phyloP scores from a whole-genome alignment of 2,888 invertebrate species.

The Hydroisotoma schaefferi region DNA sequence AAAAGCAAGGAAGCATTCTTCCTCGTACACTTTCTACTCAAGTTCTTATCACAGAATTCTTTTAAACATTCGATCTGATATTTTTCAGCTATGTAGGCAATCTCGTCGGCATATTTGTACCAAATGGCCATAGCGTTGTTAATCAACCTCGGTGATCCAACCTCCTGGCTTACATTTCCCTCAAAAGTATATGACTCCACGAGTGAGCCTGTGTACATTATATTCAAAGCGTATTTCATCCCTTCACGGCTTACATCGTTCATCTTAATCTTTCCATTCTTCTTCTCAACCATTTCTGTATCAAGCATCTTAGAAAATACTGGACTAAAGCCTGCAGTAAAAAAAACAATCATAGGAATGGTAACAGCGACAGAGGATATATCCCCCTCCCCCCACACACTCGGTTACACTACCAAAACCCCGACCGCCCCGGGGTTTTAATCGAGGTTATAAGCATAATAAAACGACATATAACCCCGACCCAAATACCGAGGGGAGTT shows the following conservation, averaged over 20 bases:
- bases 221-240: background rate
- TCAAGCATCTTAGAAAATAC: conserved; percentile 5
- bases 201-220: background rate
- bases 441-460: too few species aligned
- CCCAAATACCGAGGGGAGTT: too few species aligned
- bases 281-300: conserved; percentile 1
- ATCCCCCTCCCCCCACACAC: too few species aligned
- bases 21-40: too few species aligned
- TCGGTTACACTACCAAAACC: too few species aligned
- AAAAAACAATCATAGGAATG: too few species aligned
- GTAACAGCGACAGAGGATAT: too few species aligned
- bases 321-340: background rate
- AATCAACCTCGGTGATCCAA: too few species aligned
- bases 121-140: too few species aligned
- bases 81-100: background rate
- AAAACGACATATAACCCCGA: too few species aligned
- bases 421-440: too few species aligned
- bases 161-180: background rate
- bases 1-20: too few species aligned
- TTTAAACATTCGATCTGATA: background rate
- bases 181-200: background rate
- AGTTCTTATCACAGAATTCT: background rate
- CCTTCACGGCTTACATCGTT: background rate
- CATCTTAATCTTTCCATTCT: background rate
- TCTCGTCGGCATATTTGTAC: conserved; percentile 3